Evolutionary conservation across 92 coral and sea anemone genomes (phyloP).

Genomic region (Paragorgia papillata): DNA sequence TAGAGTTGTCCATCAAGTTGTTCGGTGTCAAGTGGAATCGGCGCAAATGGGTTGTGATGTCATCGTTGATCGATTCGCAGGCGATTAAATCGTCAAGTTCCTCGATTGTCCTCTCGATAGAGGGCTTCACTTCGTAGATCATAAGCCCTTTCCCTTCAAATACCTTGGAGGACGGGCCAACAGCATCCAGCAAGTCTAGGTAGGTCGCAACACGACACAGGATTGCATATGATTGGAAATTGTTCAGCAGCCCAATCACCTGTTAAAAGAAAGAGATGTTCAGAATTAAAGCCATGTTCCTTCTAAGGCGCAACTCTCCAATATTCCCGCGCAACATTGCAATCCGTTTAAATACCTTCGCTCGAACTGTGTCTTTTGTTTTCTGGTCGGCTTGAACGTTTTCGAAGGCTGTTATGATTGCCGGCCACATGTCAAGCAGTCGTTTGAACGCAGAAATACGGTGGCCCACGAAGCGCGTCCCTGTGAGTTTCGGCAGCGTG

Average conservation of each 20-base stretch:
- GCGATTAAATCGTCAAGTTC: constrained; percentile 16
- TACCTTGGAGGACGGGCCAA: constrained; percentile 40
- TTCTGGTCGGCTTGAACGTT: background rate
- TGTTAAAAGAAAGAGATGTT: constrained; percentile 11
- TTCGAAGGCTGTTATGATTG: no score
- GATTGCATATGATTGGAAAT: constrained; percentile 25
- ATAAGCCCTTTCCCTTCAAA: constrained; percentile 45
- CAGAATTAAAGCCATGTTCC: no score
- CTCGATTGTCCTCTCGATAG: constrained; percentile 30
- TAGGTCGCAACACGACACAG: constrained; percentile 43
- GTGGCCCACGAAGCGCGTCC: constrained; percentile 20
- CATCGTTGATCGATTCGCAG: constrained; percentile 24
- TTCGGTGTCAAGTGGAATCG: no score
- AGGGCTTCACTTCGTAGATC: constrained; percentile 24
- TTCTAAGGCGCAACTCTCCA: no score
- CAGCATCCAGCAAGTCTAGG: constrained; percentile 41
- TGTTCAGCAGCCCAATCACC: constrained; percentile 32
- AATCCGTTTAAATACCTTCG: background rate
- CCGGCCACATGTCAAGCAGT: constrained; percentile 1
- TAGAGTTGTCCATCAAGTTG: constrained; percentile 12
- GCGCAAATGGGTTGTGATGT: constrained; percentile 29
- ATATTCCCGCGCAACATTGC: no score
- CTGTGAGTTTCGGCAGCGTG: constrained; percentile 20
- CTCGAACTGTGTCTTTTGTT: no score
- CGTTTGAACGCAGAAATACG: constrained; percentile 7